Evolutionary conservation across 2,113 vertebrate genomes (phyloP), one percentile per base, ranked within the genome.

Genomic region (Eptesicus fuscus): DNA sequence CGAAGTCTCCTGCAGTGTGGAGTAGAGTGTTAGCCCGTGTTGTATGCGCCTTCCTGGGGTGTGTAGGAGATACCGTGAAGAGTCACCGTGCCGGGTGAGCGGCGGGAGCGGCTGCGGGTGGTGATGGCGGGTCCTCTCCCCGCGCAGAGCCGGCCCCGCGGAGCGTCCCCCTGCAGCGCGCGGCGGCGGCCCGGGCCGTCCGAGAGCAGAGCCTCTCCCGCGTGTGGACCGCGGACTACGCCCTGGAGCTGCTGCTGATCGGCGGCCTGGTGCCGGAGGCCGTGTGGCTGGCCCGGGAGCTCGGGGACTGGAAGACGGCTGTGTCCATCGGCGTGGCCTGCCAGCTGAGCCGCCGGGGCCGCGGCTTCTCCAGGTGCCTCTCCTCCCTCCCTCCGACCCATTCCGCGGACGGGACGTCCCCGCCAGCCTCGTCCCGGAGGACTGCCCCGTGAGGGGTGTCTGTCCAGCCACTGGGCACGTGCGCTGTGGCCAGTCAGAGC

Each of bases 241-340:
- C 99, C 74, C 98, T 99, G 86, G 99, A 99, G 95, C 97, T 99
- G 90, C 98, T 99, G 49, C 96, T 99, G 73, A 89, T 99, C 23
- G 98, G 99, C 23, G 99, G 99, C 73, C 98, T 99, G 77, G 88
- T 99, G 93, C 99, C 99, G 49, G 99, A 99, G 95, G 98, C 99
- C 20, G 98, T 98, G 53, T 99, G 99, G 99, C 93, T 99, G 95
- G 98, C 99, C 22, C 98, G 96, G 67, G 98, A 97, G 84, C 98
- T 99, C 82, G 99, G 99, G n/a, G 98, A 99, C 97, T 99, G 99
- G 99, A 99, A 99, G 96, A 98, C 98, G 3, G 98, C 99, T 1
- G 98, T 98, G 77, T 98, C 99, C 40, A 95, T 99, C 88, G 98
- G 99, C 73, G 95, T 99, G 94, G 99, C 99, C 18, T 99, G 99